Percentiles rank a stretch among this genome's conserved stretches.
These are phyloP conservation scores for Heteromyza rotundicornis DNA, from an alignment of 2,888 invertebrate genomes.

Conservation along the genomic window DNA sequence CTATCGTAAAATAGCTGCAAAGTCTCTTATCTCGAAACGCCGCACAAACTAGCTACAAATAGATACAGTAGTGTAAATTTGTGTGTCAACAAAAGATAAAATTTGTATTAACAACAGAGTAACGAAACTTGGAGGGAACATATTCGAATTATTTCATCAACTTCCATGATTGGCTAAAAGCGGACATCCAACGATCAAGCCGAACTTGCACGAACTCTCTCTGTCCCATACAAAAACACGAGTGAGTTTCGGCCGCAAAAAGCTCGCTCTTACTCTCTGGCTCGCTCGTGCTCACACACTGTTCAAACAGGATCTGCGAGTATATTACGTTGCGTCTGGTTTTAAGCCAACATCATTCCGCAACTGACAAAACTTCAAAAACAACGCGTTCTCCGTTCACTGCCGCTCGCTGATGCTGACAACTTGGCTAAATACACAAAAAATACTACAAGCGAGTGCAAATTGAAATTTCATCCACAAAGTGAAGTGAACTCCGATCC, in stretches of 20 bases:
- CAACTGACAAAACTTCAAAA: slow-evolving; percentile 35
- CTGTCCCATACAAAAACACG: not conserved
- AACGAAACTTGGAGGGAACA: not conserved
- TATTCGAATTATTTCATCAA: too few species aligned
- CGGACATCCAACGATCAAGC: not conserved
- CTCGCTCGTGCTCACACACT: slow-evolving; percentile 22
- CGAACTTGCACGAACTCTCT: slow-evolving; percentile 15
- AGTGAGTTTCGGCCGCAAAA: not conserved
- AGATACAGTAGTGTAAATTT: not conserved
- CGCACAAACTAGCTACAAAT: too few species aligned
- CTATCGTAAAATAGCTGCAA: not conserved
- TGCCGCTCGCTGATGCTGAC: not conserved
- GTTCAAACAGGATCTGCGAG: slow-evolving; percentile 57
- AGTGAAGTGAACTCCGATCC: slow-evolving; percentile 11
- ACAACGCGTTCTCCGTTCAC: too few species aligned
- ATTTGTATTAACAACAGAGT: not conserved
- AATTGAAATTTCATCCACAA: not conserved
- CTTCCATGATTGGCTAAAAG: slow-evolving; percentile 11
- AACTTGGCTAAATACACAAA: not conserved
- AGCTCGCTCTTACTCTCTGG: not conserved
- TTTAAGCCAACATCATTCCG: slow-evolving; percentile 58
- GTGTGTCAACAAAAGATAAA: not conserved
- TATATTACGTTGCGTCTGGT: slow-evolving; percentile 53
- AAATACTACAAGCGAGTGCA: slow-evolving; percentile 20
- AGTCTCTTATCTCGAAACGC: too few species aligned